Conservation (phyloP, 2,888 invertebrate genomes). For the Pegoplata infirma region DNA sequence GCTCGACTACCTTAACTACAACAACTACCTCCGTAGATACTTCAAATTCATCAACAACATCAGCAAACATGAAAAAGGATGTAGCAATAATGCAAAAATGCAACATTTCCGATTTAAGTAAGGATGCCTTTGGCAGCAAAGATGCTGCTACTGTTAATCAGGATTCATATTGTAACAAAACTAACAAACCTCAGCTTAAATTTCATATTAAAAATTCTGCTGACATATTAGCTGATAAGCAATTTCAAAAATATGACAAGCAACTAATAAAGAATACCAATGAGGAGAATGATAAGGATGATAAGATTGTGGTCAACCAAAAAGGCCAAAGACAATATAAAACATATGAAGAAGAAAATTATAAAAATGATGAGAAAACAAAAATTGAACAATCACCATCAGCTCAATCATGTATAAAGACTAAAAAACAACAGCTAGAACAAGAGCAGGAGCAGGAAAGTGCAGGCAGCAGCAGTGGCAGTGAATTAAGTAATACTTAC, state of each 20-base stretch:
- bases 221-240: slow-evolving; percentile 52
- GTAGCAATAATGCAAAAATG: slow-evolving; percentile 42
- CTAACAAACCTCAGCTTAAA: slow-evolving; percentile 51
- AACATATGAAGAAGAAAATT: background rate
- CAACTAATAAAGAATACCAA: slow-evolving; percentile 23
- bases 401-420: slow-evolving; percentile 63
- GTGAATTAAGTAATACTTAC: slow-evolving; percentile 68
- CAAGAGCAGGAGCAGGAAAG: slow-evolving; percentile 18
- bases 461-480: slow-evolving; percentile 57
- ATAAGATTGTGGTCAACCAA: slow-evolving; percentile 41
- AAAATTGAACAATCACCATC: too few relatives aligned
- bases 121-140: slow-evolving; percentile 33
- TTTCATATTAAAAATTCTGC: slow-evolving; percentile 51
- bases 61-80: slow-evolving; percentile 47
- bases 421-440: too few relatives aligned
- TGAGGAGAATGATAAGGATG: too few relatives aligned
- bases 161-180: slow-evolving; percentile 28
- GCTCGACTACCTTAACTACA: background rate
- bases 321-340: slow-evolving; percentile 12
- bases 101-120: slow-evolving; percentile 47
- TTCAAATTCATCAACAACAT: too few relatives aligned
- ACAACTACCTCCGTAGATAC: too few relatives aligned
- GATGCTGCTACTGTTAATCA: slow-evolving; percentile 41
- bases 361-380: background rate
- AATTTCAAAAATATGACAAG: slow-evolving; percentile 58